These are phyloP conservation scores for Chrysogorgia sp. DNA, from an alignment of 92 coral and sea anemone genomes.

Conservation along the genomic window DNA sequence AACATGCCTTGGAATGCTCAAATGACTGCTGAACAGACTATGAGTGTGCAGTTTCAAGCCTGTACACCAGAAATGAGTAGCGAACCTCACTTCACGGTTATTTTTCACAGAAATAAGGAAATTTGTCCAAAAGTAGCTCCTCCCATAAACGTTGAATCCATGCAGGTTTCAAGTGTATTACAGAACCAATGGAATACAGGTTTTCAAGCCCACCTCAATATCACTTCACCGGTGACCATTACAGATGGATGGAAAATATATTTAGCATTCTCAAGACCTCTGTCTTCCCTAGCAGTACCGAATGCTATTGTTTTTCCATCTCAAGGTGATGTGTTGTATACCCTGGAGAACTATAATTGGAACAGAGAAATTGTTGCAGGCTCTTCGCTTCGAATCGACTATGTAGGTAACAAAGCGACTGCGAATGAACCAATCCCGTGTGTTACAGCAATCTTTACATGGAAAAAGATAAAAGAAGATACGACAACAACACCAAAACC, in stretches of 20 bases:
- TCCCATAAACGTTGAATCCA: not conserved
- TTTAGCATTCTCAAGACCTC: slow-evolving; percentile 39
- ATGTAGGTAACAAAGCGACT: not conserved
- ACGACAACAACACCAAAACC: not conserved
- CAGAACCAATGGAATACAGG: slow-evolving; percentile 25
- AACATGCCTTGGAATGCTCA: slow-evolving; percentile 22
- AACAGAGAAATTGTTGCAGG: slow-evolving; percentile 3
- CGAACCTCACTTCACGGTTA: not conserved
- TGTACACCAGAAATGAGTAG: slow-evolving; percentile 10
- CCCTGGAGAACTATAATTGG: slow-evolving; percentile 6
- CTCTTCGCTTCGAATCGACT: not conserved
- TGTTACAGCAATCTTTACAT: slow-evolving; percentile 8
- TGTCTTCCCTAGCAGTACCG: not conserved
- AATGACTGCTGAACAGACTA: slow-evolving; percentile 1
- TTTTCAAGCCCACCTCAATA: slow-evolving; percentile 39
- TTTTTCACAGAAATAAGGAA: not conserved
- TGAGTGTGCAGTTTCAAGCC: not conserved
- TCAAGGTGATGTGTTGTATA: slow-evolving; percentile 9
- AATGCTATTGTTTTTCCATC: not conserved
- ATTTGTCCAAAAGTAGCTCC: slow-evolving; percentile 22
- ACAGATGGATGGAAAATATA: slow-evolving; percentile 54
- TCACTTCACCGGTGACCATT: slow-evolving; percentile 32
- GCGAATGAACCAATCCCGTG: not conserved
- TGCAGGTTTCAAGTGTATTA: slow-evolving; percentile 2
- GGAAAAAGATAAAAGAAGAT: slow-evolving; percentile 1